Evolutionary conservation across 2,888 invertebrate genomes (phyloP).

Genomic region (Acronicta alni): DNA sequence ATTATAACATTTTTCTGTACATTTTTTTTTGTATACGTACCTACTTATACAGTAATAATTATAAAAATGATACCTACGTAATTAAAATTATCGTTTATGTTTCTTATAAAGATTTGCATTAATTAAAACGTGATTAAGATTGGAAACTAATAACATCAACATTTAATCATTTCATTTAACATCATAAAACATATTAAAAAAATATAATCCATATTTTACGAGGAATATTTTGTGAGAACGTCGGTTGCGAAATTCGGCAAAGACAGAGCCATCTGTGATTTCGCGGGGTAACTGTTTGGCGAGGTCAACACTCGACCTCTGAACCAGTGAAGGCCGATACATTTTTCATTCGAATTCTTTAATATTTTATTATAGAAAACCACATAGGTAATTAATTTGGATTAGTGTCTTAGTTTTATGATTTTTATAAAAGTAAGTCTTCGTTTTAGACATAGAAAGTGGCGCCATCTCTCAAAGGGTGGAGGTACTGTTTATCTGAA

Average conservation of each 20-base stretch:
- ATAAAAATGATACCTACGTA: constrained; percentile 10
- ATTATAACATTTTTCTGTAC: no score
- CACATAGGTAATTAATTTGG: neutral
- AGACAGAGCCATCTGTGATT: constrained; percentile 70
- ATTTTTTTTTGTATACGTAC: no score
- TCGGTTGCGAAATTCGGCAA: constrained; percentile 29
- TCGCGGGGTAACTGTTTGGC: constrained; percentile 56
- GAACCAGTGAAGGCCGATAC: constrained; percentile 2
- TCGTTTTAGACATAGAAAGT: constrained; percentile 8
- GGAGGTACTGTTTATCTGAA: constrained; percentile 58
- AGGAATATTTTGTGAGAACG: constrained; percentile 5
- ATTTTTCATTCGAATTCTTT: constrained; percentile 1
- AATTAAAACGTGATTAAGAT: constrained; percentile 29
- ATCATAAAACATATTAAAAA: constrained; percentile 2
- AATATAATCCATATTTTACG: constrained; percentile 5
- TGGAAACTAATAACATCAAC: constrained; percentile 13
- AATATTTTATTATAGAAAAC: neutral
- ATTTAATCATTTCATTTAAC: neutral
- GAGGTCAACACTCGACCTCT: constrained; percentile 39
- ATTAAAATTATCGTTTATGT: constrained; percentile 8
- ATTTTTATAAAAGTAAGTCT: neutral
- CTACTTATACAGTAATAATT: neutral
- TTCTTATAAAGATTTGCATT: constrained; percentile 11
- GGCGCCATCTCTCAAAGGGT: constrained; percentile 80
- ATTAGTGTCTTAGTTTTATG: neutral